Evolutionary conservation across 1,140 invertebrate genomes (phyloP), one percentile per base, ranked within the genome.

Genomic region (Nomia melanderi): DNA sequence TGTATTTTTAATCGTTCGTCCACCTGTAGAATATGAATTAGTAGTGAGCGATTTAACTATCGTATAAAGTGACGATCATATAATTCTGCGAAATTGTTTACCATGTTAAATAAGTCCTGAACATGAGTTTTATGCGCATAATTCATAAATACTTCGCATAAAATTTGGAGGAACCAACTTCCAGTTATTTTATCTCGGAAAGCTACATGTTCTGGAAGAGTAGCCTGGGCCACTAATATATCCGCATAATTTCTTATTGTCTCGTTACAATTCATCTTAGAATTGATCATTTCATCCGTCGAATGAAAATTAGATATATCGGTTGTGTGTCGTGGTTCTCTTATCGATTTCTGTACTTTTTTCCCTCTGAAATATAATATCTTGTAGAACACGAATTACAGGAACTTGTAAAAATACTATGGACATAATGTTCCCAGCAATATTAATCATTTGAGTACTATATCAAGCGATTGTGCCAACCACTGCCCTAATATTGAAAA

Each of bases 101-200:
- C 95, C 80, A 94, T 93, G 79, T 93, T 94, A 54, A 97, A 91
- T 80, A 97, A 93, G 84, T 94, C 93, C 77, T 94, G 93, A 27
- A 97, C 84, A 86, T 95, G 93, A 39, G 91, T 92, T 81, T 94
- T 90, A 82, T 94, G 92, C 11, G 96, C 96, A 83, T 95, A 89
- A 57, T 94, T 92, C 90, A 96, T 96, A 87, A 97, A 96, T 75
- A 95, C 93, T 85, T 95, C 92, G 89, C 96, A 97, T 60, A 97
- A 91, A 67, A 94, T 92, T 86, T 96, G 95, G 66, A 97, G 95
- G 85, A 96, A 96, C 95, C 96, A 96, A 66, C 95, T 95, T 23
- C 96, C 96, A 29, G 85, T 86, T 9, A 86, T 74, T 0, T 74
- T 85, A 89, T 97, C 95, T 56, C 96, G 92, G 87, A 94, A 94